Evolutionary conservation across 2,888 invertebrate genomes (phyloP).

Genomic region (Amphipoea oculea): DNA sequence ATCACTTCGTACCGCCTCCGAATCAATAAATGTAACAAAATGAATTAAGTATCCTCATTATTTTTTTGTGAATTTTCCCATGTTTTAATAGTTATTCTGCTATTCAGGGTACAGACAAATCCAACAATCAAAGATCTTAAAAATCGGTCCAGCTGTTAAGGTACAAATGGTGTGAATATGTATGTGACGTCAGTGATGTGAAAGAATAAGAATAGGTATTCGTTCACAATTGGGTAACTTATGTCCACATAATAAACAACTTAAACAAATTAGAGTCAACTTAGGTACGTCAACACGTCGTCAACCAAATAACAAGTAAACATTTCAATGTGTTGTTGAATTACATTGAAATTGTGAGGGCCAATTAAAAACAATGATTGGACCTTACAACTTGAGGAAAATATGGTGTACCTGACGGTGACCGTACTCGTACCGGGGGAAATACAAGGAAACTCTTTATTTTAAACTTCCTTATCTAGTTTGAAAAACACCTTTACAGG

Average conservation of each 20-base stretch:
- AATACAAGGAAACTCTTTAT: constrained; percentile 41
- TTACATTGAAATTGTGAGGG: constrained; percentile 17
- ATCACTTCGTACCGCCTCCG: not conserved
- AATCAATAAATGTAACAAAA: too few species aligned
- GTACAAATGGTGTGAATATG: not conserved
- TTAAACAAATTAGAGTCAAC: not conserved
- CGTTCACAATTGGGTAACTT: constrained; percentile 1
- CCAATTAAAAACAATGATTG: constrained; percentile 20
- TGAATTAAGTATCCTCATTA: too few species aligned
- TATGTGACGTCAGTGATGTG: not conserved
- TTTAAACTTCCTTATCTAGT: constrained; percentile 26
- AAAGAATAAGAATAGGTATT: not conserved
- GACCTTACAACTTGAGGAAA: constrained; percentile 44
- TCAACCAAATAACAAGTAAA: constrained; percentile 18
- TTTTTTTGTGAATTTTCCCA: not conserved
- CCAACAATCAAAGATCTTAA: too few species aligned
- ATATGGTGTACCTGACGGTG: constrained; percentile 3
- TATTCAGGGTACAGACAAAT: too few species aligned
- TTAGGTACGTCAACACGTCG: constrained; percentile 3
- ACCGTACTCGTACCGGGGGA: constrained; percentile 34
- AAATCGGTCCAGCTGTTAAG: not conserved
- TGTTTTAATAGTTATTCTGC: too few species aligned
- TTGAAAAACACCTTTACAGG: constrained; percentile 3
- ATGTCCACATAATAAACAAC: not conserved
- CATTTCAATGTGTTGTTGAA: constrained; percentile 5